Base-by-base conservation (phyloP, 2,113 vertebrate species). In the Salvelinus fontinalis region DNA sequence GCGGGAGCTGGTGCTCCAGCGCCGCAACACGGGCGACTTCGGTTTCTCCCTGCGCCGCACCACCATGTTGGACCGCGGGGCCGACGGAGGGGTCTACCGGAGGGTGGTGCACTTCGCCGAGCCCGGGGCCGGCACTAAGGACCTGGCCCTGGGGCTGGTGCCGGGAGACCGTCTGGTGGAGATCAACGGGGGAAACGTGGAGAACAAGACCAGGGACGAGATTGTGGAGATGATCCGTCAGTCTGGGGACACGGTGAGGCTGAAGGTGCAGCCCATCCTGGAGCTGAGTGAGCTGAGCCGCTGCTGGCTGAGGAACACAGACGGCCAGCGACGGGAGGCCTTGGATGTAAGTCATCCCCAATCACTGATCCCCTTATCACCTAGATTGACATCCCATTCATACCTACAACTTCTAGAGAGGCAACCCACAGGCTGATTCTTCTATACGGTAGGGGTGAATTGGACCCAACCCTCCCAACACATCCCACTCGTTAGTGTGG, bases 211-310 rank as follows among this genome's bases (percentile, higher is more conserved):
- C 85, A 91, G 98, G 73, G 97, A 99, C 3, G 98, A 99, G 91
- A 99, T 99, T 0, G 98, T 99, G 89, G 98, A 99, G 91, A 98
- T 98, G 97, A 99, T 99, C 89, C 96, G 96, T 77, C 97, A 97
- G 83, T 99, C 97, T 0, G 97, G 96, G 48, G 96, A 99, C 54
- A 93, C 92, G 0, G 97, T 99, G 44, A 90, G 94, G 71, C 93
- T 99, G 54, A 99, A 97, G 89, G 98, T 99, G 88, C 97, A 97
- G 86, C 94, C 97, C 18, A 99, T 99, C 82, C 89, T 95, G 70
- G 98, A 99, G 89, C 92, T 99, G 89, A 96, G 95, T 0, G 98
- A 99, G 90, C 89, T 98, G 87, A 99, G 96, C 89, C 91, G 90
- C 87, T 96, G 94, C 88, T 98, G 97, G 98, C 89, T 99, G 88